phyloP scores from a whole-genome alignment of 1,140 invertebrate species.

The Eupristina koningsbergeri region DNA sequence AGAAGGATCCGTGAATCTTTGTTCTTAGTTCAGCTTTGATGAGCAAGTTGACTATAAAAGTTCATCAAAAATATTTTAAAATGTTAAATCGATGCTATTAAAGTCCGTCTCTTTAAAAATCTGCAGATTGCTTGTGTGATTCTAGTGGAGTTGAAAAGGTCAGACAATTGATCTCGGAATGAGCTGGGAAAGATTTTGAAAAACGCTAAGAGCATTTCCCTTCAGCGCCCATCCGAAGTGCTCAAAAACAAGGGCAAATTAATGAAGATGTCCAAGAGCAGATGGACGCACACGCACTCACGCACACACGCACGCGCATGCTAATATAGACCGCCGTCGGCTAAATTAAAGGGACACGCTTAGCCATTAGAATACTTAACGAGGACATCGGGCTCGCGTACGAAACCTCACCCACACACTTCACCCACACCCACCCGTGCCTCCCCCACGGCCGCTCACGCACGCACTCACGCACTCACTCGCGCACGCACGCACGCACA shows the following conservation, averaged over 20 bases:
- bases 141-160: too few relatives aligned
- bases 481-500: neutral
- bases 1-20: too few relatives aligned
- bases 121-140: too few relatives aligned
- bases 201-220: too few relatives aligned
- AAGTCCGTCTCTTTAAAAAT: too few relatives aligned
- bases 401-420: neutral
- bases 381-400: constrained; percentile 55
- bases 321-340: constrained; percentile 28
- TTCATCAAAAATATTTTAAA: too few relatives aligned
- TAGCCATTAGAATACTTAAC: constrained; percentile 62
- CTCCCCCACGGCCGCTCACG: neutral
- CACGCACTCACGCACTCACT: neutral
- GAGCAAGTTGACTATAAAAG: too few relatives aligned
- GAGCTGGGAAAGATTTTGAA: too few relatives aligned
- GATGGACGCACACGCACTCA: neutral
- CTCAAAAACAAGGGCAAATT: constrained; percentile 38
- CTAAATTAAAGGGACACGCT: constrained; percentile 44
- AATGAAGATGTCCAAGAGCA: constrained; percentile 30
- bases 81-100: too few relatives aligned
- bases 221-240: neutral
- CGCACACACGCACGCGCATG: too few relatives aligned
- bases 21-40: too few relatives aligned
- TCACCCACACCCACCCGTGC: neutral
- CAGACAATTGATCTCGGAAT: too few relatives aligned